Percentiles rank a stretch among this genome's conserved stretches.
These are phyloP conservation scores for Sebastes nivosus DNA, from an alignment of 2,797 vertebrate species.

Conservation along the genomic window DNA sequence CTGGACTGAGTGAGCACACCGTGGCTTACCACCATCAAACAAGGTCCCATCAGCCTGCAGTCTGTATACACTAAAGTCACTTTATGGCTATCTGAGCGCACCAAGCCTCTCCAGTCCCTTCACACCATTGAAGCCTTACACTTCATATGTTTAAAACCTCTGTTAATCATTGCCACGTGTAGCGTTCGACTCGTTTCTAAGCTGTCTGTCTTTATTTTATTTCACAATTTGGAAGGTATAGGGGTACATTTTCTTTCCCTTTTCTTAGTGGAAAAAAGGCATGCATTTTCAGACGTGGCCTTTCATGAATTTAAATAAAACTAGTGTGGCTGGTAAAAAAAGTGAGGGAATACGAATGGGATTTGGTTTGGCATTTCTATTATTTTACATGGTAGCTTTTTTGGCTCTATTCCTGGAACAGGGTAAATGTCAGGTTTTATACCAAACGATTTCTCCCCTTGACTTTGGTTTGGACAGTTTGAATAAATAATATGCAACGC, in stretches of 20 bases:
- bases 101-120: conserved; percentile 26
- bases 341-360: conserved; percentile 68
- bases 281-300: conserved; percentile 58
- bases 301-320: conserved; percentile 78
- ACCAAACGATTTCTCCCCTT: conserved; percentile 62
- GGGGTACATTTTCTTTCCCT: conserved; percentile 58
- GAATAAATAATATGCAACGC: conserved; percentile 39
- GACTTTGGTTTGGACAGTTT: conserved; percentile 58
- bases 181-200: conserved; percentile 37
- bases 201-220: conserved; percentile 65
- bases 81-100: conserved; percentile 36
- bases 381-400: conserved; percentile 77
- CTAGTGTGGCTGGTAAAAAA: conserved; percentile 72
- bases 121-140: conserved; percentile 28
- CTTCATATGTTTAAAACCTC: conserved; percentile 57
- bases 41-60: conserved; percentile 27
- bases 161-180: conserved; percentile 73
- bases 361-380: conserved; percentile 78
- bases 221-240: conserved; percentile 68
- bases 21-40: conserved; percentile 2
- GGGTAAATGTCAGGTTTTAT: conserved; percentile 80
- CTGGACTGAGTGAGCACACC: conserved; percentile 3
- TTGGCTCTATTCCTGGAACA: conserved; percentile 74
- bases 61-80: conserved; percentile 36
- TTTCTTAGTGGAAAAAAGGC: conserved; percentile 72